phyloP scores from a whole-genome alignment of 2,113 vertebrate species.

The Scatophagus argus region DNA sequence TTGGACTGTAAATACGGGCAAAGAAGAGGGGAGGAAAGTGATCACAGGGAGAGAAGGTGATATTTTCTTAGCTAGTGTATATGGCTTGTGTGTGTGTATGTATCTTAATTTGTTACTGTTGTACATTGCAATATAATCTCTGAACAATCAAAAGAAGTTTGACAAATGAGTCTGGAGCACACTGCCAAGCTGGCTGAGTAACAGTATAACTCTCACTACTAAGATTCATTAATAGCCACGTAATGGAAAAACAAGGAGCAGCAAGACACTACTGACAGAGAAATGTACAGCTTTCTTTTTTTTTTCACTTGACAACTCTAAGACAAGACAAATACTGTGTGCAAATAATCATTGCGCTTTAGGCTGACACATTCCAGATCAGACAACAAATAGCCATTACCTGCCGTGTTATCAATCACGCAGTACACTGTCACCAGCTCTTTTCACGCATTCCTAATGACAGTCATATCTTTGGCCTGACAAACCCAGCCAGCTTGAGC shows the following conservation, averaged over 20 bases:
- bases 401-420: constrained; percentile 64
- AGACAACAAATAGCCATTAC: constrained; percentile 71
- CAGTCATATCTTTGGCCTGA: constrained; percentile 71
- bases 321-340: constrained; percentile 53
- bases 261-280: background rate
- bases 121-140: constrained; percentile 56
- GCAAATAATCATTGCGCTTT: constrained; percentile 57
- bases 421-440: constrained; percentile 61
- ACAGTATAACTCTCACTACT: constrained; percentile 46
- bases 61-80: constrained; percentile 23
- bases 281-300: constrained; percentile 18
- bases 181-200: constrained; percentile 21
- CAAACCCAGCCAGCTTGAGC: constrained; percentile 75
- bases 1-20: constrained; percentile 4
- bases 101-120: constrained; percentile 60
- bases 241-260: constrained; percentile 47
- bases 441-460: constrained; percentile 72
- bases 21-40: background rate
- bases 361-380: constrained; percentile 66
- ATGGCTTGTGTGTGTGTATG: constrained; percentile 39
- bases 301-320: constrained; percentile 29
- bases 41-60: constrained; percentile 4
- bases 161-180: constrained; percentile 56
- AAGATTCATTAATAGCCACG: constrained; percentile 28
- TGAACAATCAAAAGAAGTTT: constrained; percentile 46